Base-by-base conservation (phyloP, 2,888 invertebrate genomes). In the Agrotis puta region DNA sequence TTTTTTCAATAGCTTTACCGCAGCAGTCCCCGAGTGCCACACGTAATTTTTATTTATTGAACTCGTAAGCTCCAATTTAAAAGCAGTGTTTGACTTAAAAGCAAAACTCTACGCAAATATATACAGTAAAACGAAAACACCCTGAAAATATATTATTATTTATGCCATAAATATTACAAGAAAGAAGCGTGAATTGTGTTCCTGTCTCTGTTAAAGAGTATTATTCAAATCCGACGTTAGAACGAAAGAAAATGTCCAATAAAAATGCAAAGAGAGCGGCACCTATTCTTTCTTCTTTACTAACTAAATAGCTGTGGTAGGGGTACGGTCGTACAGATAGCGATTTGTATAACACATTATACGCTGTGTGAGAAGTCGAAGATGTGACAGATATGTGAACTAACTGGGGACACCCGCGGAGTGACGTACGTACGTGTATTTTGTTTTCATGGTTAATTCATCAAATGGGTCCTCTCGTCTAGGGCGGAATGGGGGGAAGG, bases 251-350 rank as follows among this genome's bases (percentile, higher is more conserved):
- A 92, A 92, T 92, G 90, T 91, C 88, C 91, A 91, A 94, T 94
- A 94, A 94, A 94, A 94, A 94, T 93, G 94, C 93, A 91, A 93
- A 94, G 88, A 86, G 88, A 88, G 84, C 84, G 84, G 84, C 83
- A 87, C 88, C 90, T 90, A 88, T 89, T 90, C 91, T 91, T 89
- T 89, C 89, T 88, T 86, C 86, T 88, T 84, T 87, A 66, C 90
- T 92, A 90, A 93, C 89, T 92, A 91, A 92, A 92, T 92, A 90
- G 88, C 86, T 84, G 87, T 85, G 79, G 13, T 68, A 63, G 43
- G 56, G 75, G 76, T 64, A n/a, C 4, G 83, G 83, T 77, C 27
- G 2, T 18, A 84, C 45, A 80, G 72, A 6, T 0, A 81, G 84
- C 84, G 83, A 48, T 66, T 39, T 64, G 2, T 14, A 11, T 4